Evolutionary conservation across 2,797 vertebrate species (phyloP), one percentile per base, ranked within the genome.

Genomic region (Acrossocheilus wenchowensis): DNA sequence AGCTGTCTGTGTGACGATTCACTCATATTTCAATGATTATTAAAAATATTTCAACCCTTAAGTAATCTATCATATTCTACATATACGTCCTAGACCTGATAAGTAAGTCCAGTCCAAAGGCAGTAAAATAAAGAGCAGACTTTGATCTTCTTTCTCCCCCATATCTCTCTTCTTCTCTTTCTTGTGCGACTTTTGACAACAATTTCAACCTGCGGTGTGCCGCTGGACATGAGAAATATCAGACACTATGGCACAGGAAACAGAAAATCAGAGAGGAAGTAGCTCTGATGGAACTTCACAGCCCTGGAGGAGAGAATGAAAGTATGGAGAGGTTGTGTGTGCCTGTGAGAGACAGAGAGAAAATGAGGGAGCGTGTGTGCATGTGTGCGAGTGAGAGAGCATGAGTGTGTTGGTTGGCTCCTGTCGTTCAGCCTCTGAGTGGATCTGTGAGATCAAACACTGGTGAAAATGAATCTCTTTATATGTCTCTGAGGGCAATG

Each of bases 231-330:
- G 75, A 86, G 80, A 39, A 83, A 83, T 80, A 88, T 88, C 74
- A 88, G 81, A 88, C 68, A 86, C 81, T 77, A 41, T 57, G 69
- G 64, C 9, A 43, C 36, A 86, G 87, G 87, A 88, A 86, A 83
- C 80, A 80, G 75, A 88, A 81, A 83, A 83, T 86, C 84, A 88
- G 84, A 86, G 81, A 88, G 84, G 87, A 88, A 88, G 84, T 64
- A 88, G 43, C 68, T 64, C 80, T 86, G 87, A 83, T 86, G 84
- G 81, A 88, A 86, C 81, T 86, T 80, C 74, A 88, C 87, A 88
- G 87, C 87, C 84, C 80, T 39, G 50, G 30, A 88, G 84, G 82
- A 79, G 66, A 83, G 57, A 88, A 86, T 88, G 66, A 86, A 86
- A 82, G 80, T 85, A 78, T 19, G 52, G 69, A 66, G 41, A 78